These are phyloP conservation scores for Cacoxenus indagator DNA, from an alignment of 2,888 invertebrate species.

Conservation along the genomic window DNA sequence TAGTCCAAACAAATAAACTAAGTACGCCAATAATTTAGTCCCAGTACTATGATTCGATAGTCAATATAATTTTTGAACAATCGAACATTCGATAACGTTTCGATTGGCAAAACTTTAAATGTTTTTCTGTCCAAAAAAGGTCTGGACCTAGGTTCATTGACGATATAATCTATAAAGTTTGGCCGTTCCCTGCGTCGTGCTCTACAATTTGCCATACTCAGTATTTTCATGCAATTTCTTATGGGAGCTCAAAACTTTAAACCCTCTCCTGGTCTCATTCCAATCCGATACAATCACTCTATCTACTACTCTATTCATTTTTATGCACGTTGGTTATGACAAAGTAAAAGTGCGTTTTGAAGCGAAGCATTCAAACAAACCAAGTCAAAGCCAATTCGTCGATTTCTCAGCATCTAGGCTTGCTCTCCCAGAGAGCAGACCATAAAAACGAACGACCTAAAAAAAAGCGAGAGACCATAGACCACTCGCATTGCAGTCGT, in stretches of 20 bases:
- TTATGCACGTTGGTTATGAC: constrained; percentile 7
- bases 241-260: background rate
- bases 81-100: no score
- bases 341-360: constrained; percentile 22
- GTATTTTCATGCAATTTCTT: constrained; percentile 38
- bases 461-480: background rate
- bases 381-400: background rate
- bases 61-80: no score
- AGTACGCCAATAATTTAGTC: no score
- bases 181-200: no score
- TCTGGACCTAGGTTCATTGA: no score
- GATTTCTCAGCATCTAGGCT: no score
- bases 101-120: no score
- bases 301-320: background rate
- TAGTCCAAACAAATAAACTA: no score
- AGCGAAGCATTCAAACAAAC: background rate
- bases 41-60: no score
- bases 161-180: no score
- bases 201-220: constrained; percentile 15
- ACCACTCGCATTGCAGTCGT: background rate
- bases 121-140: no score
- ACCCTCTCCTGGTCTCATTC: background rate
- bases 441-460: background rate
- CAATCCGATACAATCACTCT: background rate
- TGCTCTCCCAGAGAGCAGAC: background rate